phyloP scores from a whole-genome alignment of 30 jellyfish, hydroid and myxozoan genomes.

The Aurelia sp. region DNA sequence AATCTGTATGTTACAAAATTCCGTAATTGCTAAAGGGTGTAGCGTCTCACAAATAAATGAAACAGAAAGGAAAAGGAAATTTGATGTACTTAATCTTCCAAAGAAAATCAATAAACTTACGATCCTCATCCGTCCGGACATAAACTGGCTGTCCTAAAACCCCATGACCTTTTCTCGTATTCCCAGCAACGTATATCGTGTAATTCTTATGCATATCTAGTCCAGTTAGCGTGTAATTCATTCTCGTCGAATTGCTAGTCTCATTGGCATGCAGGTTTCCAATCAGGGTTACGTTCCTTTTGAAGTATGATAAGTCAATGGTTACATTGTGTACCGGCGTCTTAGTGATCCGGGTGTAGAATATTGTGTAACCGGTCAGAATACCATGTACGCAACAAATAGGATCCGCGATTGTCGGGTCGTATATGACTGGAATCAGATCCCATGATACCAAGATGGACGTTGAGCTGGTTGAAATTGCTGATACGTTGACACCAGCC shows the following conservation, averaged over 20 bases:
- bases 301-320: slow-evolving; percentile 32
- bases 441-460: slow-evolving; percentile 53
- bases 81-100: not conserved
- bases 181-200: slow-evolving; percentile 62
- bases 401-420: slow-evolving; percentile 60
- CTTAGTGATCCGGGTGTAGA: slow-evolving; percentile 41
- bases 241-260: not conserved
- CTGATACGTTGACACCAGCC: slow-evolving; percentile 56
- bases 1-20: too few species aligned
- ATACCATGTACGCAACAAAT: slow-evolving; percentile 57
- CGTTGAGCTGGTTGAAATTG: slow-evolving; percentile 4
- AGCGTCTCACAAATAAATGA: not conserved
- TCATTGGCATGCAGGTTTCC: too few species aligned
- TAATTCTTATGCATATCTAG: slow-evolving; percentile 42
- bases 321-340: slow-evolving; percentile 8
- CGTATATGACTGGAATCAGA: slow-evolving; percentile 36
- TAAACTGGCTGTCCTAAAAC: slow-evolving; percentile 28
- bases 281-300: not conserved
- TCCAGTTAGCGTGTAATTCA: slow-evolving; percentile 35
- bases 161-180: slow-evolving; percentile 67
- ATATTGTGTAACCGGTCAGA: slow-evolving; percentile 69
- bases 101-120: slow-evolving; percentile 4
- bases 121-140: slow-evolving; percentile 50
- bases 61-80: not conserved
- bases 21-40: too few species aligned